A percentile compares a stretch with the other conserved stretches of the same genome.
Conservation (phyloP, 2,113 vertebrate genomes). For the Caretta caretta region DNA sequence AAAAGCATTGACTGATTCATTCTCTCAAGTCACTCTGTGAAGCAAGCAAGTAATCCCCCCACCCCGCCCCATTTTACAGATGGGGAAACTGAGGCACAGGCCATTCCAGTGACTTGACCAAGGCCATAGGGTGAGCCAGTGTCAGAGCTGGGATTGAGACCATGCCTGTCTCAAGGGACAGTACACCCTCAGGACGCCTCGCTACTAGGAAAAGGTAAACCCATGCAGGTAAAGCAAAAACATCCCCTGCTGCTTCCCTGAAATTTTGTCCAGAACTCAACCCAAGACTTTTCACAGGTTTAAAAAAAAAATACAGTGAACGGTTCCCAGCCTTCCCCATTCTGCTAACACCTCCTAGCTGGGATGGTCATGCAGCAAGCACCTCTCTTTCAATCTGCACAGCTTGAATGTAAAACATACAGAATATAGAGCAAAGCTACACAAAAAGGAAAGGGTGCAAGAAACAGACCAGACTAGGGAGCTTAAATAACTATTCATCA, state of each 20-base stretch:
- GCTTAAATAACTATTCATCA: not conserved
- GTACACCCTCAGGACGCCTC: not conserved
- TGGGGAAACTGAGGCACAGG: not conserved
- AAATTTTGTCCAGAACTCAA: not conserved
- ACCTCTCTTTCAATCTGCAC: not conserved
- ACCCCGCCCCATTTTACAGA: not conserved
- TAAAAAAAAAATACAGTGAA: not conserved
- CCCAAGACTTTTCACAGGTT: not conserved
- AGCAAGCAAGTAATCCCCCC: not conserved
- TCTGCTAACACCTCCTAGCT: accelerated
- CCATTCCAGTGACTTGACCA: not conserved
- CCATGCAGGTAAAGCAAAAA: not conserved
- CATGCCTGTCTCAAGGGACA: not conserved
- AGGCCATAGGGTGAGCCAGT: not conserved
- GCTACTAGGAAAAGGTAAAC: not conserved
- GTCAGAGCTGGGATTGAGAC: not conserved
- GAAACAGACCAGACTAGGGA: not conserved
- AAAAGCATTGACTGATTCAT: not conserved
- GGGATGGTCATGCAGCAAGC: not conserved
- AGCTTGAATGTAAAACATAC: accelerated
- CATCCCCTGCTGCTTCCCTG: not conserved
- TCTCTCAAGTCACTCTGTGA: accelerated
- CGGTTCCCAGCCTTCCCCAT: accelerated
- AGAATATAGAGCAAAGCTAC: accelerated
- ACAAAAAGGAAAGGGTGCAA: not conserved